Evolutionary conservation across 2,113 vertebrate genomes (phyloP), one percentile per base, ranked within the genome.

Genomic region (Okapia johnstoni): DNA sequence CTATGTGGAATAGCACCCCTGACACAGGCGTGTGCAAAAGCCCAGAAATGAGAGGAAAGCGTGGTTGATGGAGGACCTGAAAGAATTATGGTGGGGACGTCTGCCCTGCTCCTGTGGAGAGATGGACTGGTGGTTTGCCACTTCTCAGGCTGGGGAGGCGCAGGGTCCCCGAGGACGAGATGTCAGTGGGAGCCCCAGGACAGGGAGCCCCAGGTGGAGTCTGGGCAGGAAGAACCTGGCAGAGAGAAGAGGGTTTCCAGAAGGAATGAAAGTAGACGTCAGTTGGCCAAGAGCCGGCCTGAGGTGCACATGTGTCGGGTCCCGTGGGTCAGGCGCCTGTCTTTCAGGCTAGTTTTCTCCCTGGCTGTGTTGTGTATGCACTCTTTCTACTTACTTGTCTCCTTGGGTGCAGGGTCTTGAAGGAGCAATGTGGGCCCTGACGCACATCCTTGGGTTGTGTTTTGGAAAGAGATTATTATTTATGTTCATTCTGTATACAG

Each of bases 331-430:
- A 50, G 85, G 60, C 0, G 11, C 28, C 40, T 2, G 7, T 40
- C 30, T n/a, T 40, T n/a, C 6, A 5, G 26, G 36, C 58, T 88
- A 0, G 0, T 10, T 11, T 7, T 11, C 36, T 30, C 25, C 2
- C 28, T 2, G 30, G 16, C 6, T 9, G 5, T 19, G 36, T 16
- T 3, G 43, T 7, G 9, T 6, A 6, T 3, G 26, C 3, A 23
- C 5, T 12, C 14, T 58, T 26, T 40, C 40, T 90, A 7, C 52
- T 60, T 21, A 2, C 50, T n/a, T 63, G 17, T 6, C n/a, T 43
- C n/a, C 0, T 40, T 52, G 81, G 33, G 21, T 16, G 16, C n/a
- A 28, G 43, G 43, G 58, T 58, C 40, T 36, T 17, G 2, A 26
- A 19, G 50, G 87, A 50, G 7, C n/a, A 2, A 2, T 3, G 0